These are phyloP conservation scores for Psettodes erumei DNA, from an alignment of 2,113 vertebrate species.

Conservation along the genomic window DNA sequence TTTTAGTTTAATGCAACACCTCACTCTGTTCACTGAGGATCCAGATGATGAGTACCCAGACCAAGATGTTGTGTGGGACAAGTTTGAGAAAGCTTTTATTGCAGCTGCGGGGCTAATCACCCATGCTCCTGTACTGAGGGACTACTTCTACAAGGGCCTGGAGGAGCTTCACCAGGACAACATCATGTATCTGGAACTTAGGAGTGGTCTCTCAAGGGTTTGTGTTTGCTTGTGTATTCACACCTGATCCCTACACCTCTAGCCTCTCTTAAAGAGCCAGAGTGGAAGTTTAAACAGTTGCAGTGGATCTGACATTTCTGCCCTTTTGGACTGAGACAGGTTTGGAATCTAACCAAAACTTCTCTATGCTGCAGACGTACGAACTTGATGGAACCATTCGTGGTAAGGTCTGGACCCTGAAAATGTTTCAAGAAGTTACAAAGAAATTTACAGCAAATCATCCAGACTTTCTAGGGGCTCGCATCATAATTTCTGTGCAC, in stretches of 20 bases:
- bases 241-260: background rate
- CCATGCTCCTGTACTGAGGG: constrained; percentile 90
- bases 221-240: constrained; percentile 8
- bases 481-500: constrained; percentile 85
- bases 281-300: background rate
- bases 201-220: constrained; percentile 86
- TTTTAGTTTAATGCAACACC: constrained; percentile 86
- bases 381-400: constrained; percentile 89
- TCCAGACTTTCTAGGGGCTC: constrained; percentile 88
- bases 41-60: constrained; percentile 85
- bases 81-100: constrained; percentile 86
- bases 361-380: constrained; percentile 83
- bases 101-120: constrained; percentile 84
- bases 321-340: background rate
- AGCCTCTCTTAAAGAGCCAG: background rate
- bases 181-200: constrained; percentile 89
- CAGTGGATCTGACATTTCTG: background rate
- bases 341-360: background rate
- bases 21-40: constrained; percentile 87
- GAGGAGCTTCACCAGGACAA: constrained; percentile 88
- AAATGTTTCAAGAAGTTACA: constrained; percentile 83
- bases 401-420: constrained; percentile 83
- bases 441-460: constrained; percentile 81
- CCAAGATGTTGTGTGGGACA: constrained; percentile 86
- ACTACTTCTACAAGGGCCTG: constrained; percentile 87